These are phyloP conservation scores for Sycophila sp. DNA, from an alignment of 1,140 invertebrate genomes.

Conservation along the genomic window DNA sequence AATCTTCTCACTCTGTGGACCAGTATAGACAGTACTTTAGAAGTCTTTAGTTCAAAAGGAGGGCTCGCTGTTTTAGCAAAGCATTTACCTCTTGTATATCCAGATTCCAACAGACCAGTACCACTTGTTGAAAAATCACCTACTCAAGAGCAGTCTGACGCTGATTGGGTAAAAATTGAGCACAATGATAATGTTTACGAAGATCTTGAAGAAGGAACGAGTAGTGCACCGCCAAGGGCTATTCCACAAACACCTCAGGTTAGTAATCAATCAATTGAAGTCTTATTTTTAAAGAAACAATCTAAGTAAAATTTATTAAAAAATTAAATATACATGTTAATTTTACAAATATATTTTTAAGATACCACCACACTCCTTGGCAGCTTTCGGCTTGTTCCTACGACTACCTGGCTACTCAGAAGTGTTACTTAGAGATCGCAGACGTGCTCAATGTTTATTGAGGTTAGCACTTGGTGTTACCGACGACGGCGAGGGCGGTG, in stretches of 20 bases:
- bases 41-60: constrained; percentile 85
- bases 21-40: constrained; percentile 74
- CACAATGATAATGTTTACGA: constrained; percentile 78
- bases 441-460: constrained; percentile 85
- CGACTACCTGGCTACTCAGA: constrained; percentile 89
- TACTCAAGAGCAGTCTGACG: constrained; percentile 65
- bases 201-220: constrained; percentile 68
- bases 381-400: constrained; percentile 89
- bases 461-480: constrained; percentile 88
- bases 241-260: constrained; percentile 55
- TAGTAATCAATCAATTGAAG: background rate
- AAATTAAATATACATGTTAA: background rate
- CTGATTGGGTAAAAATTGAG: constrained; percentile 85
- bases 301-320: too few relatives aligned
- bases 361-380: constrained; percentile 89
- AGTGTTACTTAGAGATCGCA: constrained; percentile 83
- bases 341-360: constrained; percentile 39
- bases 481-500: constrained; percentile 89
- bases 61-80: constrained; percentile 88
- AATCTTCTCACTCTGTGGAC: constrained; percentile 53
- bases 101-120: constrained; percentile 73
- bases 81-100: constrained; percentile 86
- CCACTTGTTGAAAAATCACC: constrained; percentile 66
- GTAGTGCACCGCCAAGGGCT: constrained; percentile 51
- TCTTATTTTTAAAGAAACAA: too few relatives aligned